Base-by-base conservation (phyloP, 2,888 invertebrate genomes). In the Anorthoa munda region DNA sequence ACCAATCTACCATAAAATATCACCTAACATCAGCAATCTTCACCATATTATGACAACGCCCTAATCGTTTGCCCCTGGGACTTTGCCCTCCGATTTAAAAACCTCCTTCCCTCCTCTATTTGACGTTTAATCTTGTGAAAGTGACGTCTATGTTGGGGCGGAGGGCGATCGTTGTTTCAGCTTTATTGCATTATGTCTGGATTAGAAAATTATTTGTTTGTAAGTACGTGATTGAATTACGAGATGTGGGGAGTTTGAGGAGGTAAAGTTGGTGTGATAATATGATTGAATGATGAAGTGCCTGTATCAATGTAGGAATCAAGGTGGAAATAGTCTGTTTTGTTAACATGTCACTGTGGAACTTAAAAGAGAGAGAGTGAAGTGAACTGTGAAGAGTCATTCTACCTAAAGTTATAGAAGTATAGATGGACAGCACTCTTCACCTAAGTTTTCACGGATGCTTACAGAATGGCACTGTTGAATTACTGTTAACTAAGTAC, bases 101-200 rank as follows among this genome's bases (percentile, higher is more conserved):
- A 90, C 88, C 88, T 90, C 90, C 91, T 92, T 87, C 86, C 88
- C 88, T 88, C 87, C 84, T 88, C 86, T 82, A 82, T 90, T 90
- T 90, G 93, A 93, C 92, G 88, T 92, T 93, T 92, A 93, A 94
- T 94, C 94, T 93, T 90, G 90, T 92, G 92, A 87, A 89, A 89
- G 89, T 92, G 94, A 93, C 94, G 91, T 91, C 87, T 91, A 90
- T 87, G 86, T 86, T 79, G 76, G 72, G 76, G 70, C 48, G 78
- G 72, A 75, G 72, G 67, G 75, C 18, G 75, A 59, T 53, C 79
- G 61, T 87, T 89, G 91, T 90, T 91, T 88, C 88, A 89, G 86
- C 85, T 84, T 89, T 89, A 91, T 91, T 80, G 75, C 63, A 87
- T 87, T 83, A 83, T 85, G 75, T 71, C 12, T 59, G 71, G 77